Conservation (phyloP, 1,140 invertebrate genomes). For the Dryas iulia region DNA sequence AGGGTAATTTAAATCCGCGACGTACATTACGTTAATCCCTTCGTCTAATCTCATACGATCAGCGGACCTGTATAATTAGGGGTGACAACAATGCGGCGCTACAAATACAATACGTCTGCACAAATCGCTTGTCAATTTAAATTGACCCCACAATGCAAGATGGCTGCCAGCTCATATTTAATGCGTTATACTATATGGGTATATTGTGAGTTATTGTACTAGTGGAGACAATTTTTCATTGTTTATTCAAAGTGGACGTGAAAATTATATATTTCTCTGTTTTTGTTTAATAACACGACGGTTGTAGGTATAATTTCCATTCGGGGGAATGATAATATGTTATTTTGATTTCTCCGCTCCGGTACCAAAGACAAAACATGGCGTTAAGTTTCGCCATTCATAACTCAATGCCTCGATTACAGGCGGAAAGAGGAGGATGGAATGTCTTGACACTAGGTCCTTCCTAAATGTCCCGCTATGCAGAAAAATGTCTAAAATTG, state of each 20-base stretch:
- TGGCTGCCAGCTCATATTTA: constrained; percentile 43
- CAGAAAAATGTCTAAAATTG: no score
- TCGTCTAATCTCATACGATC: constrained; percentile 60
- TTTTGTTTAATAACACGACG: no score
- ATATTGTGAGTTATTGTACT: neutral
- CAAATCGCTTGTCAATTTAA: constrained; percentile 76
- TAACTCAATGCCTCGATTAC: no score
- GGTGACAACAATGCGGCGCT: constrained; percentile 67
- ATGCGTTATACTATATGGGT: neutral
- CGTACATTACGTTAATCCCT: constrained; percentile 59
- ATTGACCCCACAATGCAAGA: constrained; percentile 71
- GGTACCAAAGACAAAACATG: no score
- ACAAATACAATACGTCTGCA: constrained; percentile 66
- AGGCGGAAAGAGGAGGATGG: no score
- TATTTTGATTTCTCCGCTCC: no score
- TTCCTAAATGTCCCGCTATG: no score
- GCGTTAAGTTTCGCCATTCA: no score
- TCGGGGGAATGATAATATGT: no score
- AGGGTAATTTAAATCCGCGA: constrained; percentile 35
- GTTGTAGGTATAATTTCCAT: no score
- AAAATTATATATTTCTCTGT: neutral
- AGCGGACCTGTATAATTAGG: constrained; percentile 70
- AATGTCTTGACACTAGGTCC: no score
- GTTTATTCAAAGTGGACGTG: neutral
- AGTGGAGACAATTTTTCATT: neutral